A percentile compares a stretch with the other conserved stretches of the same genome.
phyloP scores from a whole-genome alignment of 2,113 vertebrate genomes.

The Cathartes aura region DNA sequence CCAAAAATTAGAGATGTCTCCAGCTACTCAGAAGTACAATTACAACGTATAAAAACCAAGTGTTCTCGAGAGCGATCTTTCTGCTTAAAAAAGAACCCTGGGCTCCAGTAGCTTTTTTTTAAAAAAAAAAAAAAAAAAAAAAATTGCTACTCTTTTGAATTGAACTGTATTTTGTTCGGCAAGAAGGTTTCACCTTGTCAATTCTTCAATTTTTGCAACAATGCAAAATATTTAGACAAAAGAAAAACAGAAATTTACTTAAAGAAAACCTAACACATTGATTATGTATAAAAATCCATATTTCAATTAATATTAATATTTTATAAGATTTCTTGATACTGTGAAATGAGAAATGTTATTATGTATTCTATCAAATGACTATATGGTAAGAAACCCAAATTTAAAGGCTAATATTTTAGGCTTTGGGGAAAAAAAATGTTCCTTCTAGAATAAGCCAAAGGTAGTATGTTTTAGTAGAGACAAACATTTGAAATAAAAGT shows the following conservation, averaged over 20 bases:
- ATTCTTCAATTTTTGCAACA: neutral
- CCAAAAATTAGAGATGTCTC: neutral
- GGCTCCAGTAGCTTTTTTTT: neutral
- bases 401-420: neutral
- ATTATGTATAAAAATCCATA: rapidly evolving
- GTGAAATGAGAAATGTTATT: neutral
- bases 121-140: no score
- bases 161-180: neutral
- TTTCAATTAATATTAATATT: neutral
- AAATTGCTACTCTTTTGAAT: neutral
- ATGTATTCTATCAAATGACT: neutral
- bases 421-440: neutral
- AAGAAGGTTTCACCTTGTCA: neutral
- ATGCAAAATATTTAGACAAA: neutral
- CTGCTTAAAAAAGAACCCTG: neutral
- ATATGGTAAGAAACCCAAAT: neutral
- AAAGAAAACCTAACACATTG: rapidly evolving
- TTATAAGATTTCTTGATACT: neutral
- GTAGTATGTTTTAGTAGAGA: neutral
- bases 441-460: neutral
- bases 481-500: neutral
- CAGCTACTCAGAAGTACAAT: neutral
- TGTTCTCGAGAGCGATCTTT: neutral
- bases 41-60: neutral
- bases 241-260: neutral